Base-by-base conservation (phyloP, 2,113 vertebrate genomes). In the Ctenodactylus gundi region DNA sequence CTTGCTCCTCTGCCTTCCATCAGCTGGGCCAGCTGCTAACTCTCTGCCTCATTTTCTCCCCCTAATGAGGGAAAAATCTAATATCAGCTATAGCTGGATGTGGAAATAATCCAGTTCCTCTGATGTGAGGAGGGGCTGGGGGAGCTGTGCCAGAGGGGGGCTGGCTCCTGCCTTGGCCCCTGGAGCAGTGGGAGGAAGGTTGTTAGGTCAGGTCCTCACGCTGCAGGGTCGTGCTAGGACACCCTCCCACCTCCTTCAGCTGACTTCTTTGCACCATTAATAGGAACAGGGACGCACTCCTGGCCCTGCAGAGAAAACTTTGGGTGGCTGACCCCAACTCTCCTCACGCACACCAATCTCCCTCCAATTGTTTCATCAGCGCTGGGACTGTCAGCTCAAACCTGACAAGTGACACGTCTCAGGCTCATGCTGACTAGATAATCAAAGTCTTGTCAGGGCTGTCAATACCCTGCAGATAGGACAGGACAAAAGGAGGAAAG, bases 371-470 rank as follows among this genome's bases (percentile, higher is more conserved):
- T 99, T 98, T 99, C 99, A 98, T 99, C 99, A 99, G 98, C 98
- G 94, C 95, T 92, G 97, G 96, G 97, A 96, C 98, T 98, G 98
- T 98, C 93, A 97, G 98, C 98, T 98, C 98, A 98, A 98, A 99
- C 98, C 99, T 99, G 99, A 99, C 98, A 98, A 98, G 98, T 99
- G 99, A 99, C 99, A 99, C 98, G 98, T 98, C 98, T 98, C 98
- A 98, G 98, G 98, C 98, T 99, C 99, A 98, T 98, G 98, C 98
- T 98, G 99, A 99, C 99, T 99, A 98, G 99, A 99, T 99, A 99
- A 99, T 99, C 99, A 99, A 99, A 99, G 98, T 98, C 98, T 99
- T 99, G 99, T 99, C 99, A 99, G 97, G 97, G 97, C 98, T 99
- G 99, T 99, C 99, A 99, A 99, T 99, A 99, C 98, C 98, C 98